Evolutionary conservation across 2,113 vertebrate species (phyloP).

Genomic region (Peromyscus californicus): DNA sequence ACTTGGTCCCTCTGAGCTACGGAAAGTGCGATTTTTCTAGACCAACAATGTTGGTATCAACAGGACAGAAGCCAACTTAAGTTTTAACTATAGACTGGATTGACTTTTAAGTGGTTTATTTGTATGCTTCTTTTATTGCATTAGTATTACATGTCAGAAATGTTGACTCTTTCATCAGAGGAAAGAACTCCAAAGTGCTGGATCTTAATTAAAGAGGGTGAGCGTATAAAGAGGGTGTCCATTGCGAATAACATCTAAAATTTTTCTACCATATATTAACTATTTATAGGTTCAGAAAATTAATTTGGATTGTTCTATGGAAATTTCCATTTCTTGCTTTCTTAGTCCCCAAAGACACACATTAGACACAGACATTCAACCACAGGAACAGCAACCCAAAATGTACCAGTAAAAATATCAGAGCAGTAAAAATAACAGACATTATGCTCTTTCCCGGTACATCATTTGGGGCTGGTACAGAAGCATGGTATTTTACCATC

Average conservation of each 20-base stretch:
- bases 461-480: constrained; percentile 21
- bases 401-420: constrained; percentile 62
- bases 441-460: constrained; percentile 24
- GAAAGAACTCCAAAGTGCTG: neutral
- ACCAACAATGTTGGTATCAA: neutral
- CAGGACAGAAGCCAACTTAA: neutral
- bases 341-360: constrained; percentile 13
- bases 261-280: neutral
- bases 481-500: constrained; percentile 6
- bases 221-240: neutral
- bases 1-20: neutral
- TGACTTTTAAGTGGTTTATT: constrained; percentile 54
- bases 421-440: constrained; percentile 59
- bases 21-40: constrained; percentile 4
- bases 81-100: neutral
- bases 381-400: constrained; percentile 61
- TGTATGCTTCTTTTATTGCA: constrained; percentile 28
- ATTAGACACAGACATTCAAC: constrained; percentile 49
- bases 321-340: constrained; percentile 61
- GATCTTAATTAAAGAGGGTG: neutral
- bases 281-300: constrained; percentile 40
- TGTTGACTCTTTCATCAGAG: constrained; percentile 8
- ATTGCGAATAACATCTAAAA: neutral
- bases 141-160: constrained; percentile 25
- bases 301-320: constrained; percentile 43